A percentile compares a stretch with the other conserved stretches of the same genome.
These are phyloP conservation scores for Lepidurus arcticus DNA, from an alignment of 1,140 invertebrate species.

Conservation along the genomic window DNA sequence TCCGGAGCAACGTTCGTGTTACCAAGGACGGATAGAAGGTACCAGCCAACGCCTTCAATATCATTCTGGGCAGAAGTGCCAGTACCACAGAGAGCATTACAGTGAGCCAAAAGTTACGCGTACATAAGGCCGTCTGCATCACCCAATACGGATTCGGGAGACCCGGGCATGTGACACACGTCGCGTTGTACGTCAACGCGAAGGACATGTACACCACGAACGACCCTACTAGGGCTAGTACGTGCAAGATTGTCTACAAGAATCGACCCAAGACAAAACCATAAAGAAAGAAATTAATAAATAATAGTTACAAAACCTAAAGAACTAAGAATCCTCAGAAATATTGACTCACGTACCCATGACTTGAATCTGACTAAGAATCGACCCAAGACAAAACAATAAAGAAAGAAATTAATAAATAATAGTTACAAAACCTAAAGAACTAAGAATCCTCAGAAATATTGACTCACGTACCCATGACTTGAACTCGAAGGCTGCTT, in stretches of 20 bases:
- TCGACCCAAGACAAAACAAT: slow-evolving; percentile 42
- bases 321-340: slow-evolving; percentile 8
- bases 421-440: slow-evolving; percentile 17
- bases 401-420: slow-evolving; percentile 34
- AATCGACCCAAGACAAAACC: slow-evolving; percentile 41
- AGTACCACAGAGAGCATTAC: slow-evolving; percentile 67
- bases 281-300: slow-evolving; percentile 35
- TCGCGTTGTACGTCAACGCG: slow-evolving; percentile 72
- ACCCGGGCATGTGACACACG: slow-evolving; percentile 70
- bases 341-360: slow-evolving; percentile 64
- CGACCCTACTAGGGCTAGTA: slow-evolving; percentile 67
- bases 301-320: slow-evolving; percentile 17
- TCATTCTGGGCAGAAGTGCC: slow-evolving; percentile 67
- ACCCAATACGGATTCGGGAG: slow-evolving; percentile 77
- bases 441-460: slow-evolving; percentile 9
- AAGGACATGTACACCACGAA: slow-evolving; percentile 75
- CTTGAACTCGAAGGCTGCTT: slow-evolving; percentile 79
- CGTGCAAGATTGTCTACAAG: slow-evolving; percentile 76
- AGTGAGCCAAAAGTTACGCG: slow-evolving; percentile 72
- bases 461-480: slow-evolving; percentile 71
- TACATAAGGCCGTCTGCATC: slow-evolving; percentile 66
- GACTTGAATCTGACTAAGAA: slow-evolving; percentile 64
- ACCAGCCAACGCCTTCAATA: background rate
- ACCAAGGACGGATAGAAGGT: slow-evolving; percentile 1
- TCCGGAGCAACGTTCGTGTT: background rate